phyloP scores from a whole-genome alignment of 2,888 invertebrate species.

The Pasiphila rectangulata region DNA sequence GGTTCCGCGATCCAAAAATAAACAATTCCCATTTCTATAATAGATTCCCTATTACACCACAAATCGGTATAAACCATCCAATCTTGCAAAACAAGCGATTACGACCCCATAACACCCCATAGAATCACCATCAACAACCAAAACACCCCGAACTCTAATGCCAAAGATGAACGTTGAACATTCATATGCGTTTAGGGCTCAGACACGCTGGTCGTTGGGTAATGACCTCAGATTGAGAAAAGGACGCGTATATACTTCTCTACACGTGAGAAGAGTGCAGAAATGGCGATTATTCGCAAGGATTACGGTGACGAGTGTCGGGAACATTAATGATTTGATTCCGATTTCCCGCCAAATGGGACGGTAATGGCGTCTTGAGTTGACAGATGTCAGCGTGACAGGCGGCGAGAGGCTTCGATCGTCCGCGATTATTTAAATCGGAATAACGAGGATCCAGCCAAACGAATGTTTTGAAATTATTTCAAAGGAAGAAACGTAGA shows the following conservation, averaged over 20 bases:
- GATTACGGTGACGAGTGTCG: constrained; percentile 58
- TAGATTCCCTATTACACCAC: constrained; percentile 38
- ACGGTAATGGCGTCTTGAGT: constrained; percentile 62
- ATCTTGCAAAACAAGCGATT: constrained; percentile 31
- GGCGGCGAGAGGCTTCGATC: constrained; percentile 37
- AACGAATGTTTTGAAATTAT: too few relatives aligned
- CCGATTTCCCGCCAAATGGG: constrained; percentile 48
- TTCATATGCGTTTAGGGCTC: constrained; percentile 13
- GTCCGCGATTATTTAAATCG: constrained; percentile 30
- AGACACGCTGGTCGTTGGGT: constrained; percentile 23
- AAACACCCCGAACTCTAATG: constrained; percentile 12
- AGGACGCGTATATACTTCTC: constrained; percentile 40
- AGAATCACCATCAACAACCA: constrained; percentile 21
- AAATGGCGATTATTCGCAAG: constrained; percentile 45
- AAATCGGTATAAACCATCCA: constrained; percentile 30
- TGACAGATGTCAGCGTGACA: constrained; percentile 60
- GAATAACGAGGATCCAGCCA: constrained; percentile 2
- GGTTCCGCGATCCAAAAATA: constrained; percentile 18
- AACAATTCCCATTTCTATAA: constrained; percentile 36
- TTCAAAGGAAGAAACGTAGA: background rate
- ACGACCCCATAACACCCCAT: constrained; percentile 28
- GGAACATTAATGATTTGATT: constrained; percentile 49
- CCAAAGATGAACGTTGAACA: constrained; percentile 4
- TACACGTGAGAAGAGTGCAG: constrained; percentile 35
- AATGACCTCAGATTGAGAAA: constrained; percentile 57